These are phyloP conservation scores for Bufo gargarizans DNA, from an alignment of 2,113 vertebrate genomes.

Conservation along the genomic window DNA sequence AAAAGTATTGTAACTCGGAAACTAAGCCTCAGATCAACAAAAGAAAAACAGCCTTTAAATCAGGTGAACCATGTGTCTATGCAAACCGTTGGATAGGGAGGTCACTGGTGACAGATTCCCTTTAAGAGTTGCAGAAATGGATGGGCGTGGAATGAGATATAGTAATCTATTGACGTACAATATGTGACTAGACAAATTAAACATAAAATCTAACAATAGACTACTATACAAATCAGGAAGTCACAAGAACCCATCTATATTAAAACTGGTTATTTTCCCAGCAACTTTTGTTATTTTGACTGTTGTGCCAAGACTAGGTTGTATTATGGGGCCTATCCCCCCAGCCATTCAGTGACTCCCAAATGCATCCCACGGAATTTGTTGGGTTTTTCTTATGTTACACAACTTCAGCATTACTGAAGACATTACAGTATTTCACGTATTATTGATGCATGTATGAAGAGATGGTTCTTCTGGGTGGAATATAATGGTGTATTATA, in stretches of 20 bases:
- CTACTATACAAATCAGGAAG: neutral
- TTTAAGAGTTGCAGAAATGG: neutral
- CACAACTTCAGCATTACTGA: neutral
- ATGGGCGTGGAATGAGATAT: neutral
- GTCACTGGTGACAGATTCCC: too few species aligned
- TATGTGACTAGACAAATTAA: neutral
- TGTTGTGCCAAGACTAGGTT: neutral
- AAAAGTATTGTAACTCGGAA: too few species aligned
- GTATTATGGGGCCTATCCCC: neutral
- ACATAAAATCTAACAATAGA: neutral
- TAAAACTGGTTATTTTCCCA: neutral
- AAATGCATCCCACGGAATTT: neutral
- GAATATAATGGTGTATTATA: neutral
- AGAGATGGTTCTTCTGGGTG: neutral
- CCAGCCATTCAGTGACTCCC: conserved; percentile 13
- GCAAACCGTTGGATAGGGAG: too few species aligned
- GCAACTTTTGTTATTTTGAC: neutral
- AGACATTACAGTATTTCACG: neutral
- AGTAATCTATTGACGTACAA: neutral
- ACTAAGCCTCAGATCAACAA: too few species aligned
- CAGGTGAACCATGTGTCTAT: too few species aligned
- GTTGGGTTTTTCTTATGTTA: neutral
- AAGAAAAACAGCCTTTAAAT: too few species aligned
- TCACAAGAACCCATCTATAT: neutral
- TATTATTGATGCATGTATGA: neutral